Evolutionary conservation across 2,888 invertebrate species (phyloP).

Genomic region (Lithophane semibrunnea): DNA sequence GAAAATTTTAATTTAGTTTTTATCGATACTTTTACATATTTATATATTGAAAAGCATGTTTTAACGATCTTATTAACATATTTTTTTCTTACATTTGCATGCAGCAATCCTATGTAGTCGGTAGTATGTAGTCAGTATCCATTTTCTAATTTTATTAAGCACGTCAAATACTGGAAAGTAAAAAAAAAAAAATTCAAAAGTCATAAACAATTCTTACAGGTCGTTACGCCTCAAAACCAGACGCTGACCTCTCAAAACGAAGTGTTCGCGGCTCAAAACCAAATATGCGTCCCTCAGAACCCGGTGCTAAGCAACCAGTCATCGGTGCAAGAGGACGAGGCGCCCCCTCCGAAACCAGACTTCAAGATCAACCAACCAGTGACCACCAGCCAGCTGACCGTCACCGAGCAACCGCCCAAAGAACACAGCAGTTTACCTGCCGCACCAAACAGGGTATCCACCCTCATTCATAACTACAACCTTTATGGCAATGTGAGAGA

Average conservation of each 20-base stretch:
- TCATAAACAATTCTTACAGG: conserved; percentile 28
- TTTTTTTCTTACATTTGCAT: conserved; percentile 49
- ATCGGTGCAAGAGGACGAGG: conserved; percentile 80
- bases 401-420: conserved; percentile 75
- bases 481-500: conserved; percentile 86
- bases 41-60: conserved; percentile 23
- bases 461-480: conserved; percentile 88
- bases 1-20: neutral
- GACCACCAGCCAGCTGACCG: conserved; percentile 77
- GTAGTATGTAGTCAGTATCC: conserved; percentile 52
- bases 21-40: neutral
- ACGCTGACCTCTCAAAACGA: conserved; percentile 76
- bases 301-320: conserved; percentile 76
- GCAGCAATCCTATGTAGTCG: conserved; percentile 48
- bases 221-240: conserved; percentile 70
- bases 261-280: conserved; percentile 73
- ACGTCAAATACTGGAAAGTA: neutral
- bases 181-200: conserved; percentile 32
- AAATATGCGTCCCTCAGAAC: conserved; percentile 72
- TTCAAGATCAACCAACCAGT: conserved; percentile 89
- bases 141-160: conserved; percentile 25
- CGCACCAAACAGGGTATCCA: conserved; percentile 85
- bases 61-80: conserved; percentile 21
- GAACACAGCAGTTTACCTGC: conserved; percentile 85
- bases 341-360: conserved; percentile 80